These are phyloP conservation scores for Patagioenas fasciata DNA, from an alignment of 2,113 vertebrate genomes.

Conservation along the genomic window DNA sequence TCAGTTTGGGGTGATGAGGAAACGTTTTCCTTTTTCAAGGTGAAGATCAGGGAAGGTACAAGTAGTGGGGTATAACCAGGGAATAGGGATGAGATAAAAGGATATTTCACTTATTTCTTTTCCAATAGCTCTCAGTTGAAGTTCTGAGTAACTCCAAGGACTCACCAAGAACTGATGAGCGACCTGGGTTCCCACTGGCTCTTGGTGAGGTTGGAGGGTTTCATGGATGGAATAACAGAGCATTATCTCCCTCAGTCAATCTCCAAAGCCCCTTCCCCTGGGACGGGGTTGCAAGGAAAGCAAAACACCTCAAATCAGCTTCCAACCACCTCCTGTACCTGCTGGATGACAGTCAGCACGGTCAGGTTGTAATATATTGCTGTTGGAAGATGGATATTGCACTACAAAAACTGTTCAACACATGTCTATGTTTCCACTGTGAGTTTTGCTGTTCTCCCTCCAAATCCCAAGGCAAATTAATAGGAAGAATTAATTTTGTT, in stretches of 20 bases:
- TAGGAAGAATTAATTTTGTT: background rate
- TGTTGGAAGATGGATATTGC: background rate
- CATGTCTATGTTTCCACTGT: background rate
- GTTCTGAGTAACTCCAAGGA: background rate
- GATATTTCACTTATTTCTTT: background rate
- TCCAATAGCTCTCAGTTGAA: background rate
- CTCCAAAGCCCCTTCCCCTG: background rate
- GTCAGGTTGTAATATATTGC: background rate
- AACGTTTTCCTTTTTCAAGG: background rate
- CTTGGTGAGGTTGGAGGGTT: background rate
- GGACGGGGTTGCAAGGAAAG: background rate
- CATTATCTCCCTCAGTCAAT: background rate
- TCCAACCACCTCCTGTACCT: background rate
- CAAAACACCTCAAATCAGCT: background rate
- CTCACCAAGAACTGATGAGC: rapidly evolving
- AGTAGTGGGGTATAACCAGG: background rate
- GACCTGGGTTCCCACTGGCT: rapidly evolving
- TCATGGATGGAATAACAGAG: background rate
- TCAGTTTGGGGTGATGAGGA: background rate
- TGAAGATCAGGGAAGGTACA: background rate
- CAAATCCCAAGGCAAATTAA: background rate
- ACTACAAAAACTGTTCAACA: background rate
- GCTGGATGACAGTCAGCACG: background rate
- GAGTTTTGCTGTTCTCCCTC: background rate
- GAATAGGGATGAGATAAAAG: background rate